Base-by-base conservation (phyloP, 2,888 invertebrate genomes). In the Heliconius cydno region DNA sequence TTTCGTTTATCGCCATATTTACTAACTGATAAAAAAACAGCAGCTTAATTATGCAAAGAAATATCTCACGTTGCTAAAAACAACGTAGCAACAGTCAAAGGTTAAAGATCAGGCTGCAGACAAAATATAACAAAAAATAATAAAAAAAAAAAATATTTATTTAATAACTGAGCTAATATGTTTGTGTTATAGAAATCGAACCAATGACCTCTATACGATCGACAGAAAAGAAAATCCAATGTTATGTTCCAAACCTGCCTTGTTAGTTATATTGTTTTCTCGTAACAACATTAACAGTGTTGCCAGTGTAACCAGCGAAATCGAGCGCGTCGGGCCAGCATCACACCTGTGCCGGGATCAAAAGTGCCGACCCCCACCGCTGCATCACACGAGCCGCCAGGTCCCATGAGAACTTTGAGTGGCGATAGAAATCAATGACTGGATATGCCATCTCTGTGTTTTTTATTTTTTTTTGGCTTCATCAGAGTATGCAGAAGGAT, bases 301-400 rank as follows among this genome's bases (percentile, higher is more conserved):
- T 52, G 52, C 22, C 52, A 82, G 83, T 87, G 77, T 70, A 71
- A 80, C 82, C 83, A 81, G 78, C 73, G 85, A 79, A 72, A 75
- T 81, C 70, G 67, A 72, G 77, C 79, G 87, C 86, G 90, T 91
- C 92, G 92, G 79, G 57, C 67, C 79, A 79, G 87, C 87, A 90
- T 91, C 92, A 92, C 94, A 94, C 94, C 94, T 94, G 93, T 92
- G 90, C 88, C 87, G 71, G 88, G 88, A 89, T 92, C 92, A 91
- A 92, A 92, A 87, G 87, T 85, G 85, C 90, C 90, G 90, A 85
- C 87, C 82, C 82, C 68, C 86, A 84, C 84, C 83, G 79, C 79
- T 80, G 86, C 89, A 90, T 91, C 91, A 92, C 91, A 91, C 91
- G 88, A 90, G 91, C 92, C 93, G 92, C 89, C 89, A 88, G 86